Conservation (phyloP, 2,797 vertebrate genomes). For the Anguilla megastoma region DNA sequence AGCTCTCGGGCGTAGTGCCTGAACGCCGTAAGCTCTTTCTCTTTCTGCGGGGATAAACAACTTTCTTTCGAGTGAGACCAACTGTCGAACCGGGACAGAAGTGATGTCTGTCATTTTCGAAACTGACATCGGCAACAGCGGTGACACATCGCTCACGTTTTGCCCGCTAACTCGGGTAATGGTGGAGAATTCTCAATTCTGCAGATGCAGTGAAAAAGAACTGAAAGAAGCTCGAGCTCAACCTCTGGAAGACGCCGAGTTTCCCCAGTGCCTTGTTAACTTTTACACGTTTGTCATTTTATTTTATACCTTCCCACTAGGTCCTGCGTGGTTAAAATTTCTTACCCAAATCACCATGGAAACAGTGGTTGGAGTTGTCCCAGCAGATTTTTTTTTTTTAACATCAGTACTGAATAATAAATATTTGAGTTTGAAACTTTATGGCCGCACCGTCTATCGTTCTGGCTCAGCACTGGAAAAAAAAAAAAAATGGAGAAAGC, state of each 20-base stretch:
- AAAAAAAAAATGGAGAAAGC: neutral
- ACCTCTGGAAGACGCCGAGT: constrained; percentile 1
- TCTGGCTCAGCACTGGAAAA: constrained; percentile 3
- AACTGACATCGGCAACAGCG: neutral
- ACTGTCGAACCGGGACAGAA: neutral
- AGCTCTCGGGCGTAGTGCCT: neutral
- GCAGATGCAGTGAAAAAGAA: neutral
- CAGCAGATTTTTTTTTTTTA: constrained; percentile 26
- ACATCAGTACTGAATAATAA: constrained; percentile 23
- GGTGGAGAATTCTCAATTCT: neutral
- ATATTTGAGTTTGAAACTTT: constrained; percentile 13
- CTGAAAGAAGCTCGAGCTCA: neutral
- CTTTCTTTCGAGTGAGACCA: neutral
- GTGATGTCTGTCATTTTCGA: neutral
- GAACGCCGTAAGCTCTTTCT: neutral
- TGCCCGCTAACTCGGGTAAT: neutral
- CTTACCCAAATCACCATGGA: constrained; percentile 69
- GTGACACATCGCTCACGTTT: neutral
- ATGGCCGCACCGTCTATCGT: neutral
- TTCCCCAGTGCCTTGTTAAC: constrained; percentile 34
- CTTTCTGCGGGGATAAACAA: neutral
- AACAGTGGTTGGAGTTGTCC: constrained; percentile 59
- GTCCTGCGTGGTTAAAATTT: constrained; percentile 33
- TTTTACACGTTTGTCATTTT: constrained; percentile 29
- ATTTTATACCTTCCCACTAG: constrained; percentile 41